Evolutionary conservation across 2,888 invertebrate species (phyloP), one percentile per base, ranked within the genome.

Genomic region (Lithophane leautieri): DNA sequence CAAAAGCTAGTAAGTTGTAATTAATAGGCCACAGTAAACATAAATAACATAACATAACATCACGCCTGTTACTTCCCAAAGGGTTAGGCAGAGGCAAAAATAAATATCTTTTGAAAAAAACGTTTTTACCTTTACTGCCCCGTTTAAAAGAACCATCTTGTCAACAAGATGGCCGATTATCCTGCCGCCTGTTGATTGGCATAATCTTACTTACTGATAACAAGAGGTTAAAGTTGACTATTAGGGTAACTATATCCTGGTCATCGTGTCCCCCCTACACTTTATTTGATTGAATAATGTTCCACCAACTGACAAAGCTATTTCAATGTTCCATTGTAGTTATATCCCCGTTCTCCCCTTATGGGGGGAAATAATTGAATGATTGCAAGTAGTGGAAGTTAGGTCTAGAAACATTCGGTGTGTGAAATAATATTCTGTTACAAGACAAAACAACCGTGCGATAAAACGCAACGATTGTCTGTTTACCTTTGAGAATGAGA

Each of bases 361-460:
- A 52, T 76, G 50, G 56, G 70, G 86, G 83, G 83, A 84, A 76
- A 83, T 83, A 90, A 92, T 91, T 89, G 89, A 88, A 91, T 89
- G 91, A 91, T 92, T 91, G 90, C 87, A 68, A 60, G n/a, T 42
- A 34, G 19, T 47, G 16, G 79, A 75, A 67, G 68, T 79, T 58
- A 61, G 44, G 82, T 86, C 82, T 84, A 81, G 84, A 81, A 85
- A 63, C 62, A 58, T 70, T 62, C 44, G 22, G 73, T 66, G 54
- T 70, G 70, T 65, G 74, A 75, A 81, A 68, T 47, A 58, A 50
- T 50, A 68, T 78, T 77, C 34, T 44, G 63, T 25, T 54, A 40
- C 50, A 34, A 72, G 69, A 69, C 71, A 58, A 65, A 72, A 76
- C 76, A 76, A 56, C 52, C 12, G 60, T 22, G n/a, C 58, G 60